A percentile compares a stretch with the other conserved stretches of the same genome.
Conservation (phyloP, 2,797 vertebrate species). For the Sus cebifrons region DNA sequence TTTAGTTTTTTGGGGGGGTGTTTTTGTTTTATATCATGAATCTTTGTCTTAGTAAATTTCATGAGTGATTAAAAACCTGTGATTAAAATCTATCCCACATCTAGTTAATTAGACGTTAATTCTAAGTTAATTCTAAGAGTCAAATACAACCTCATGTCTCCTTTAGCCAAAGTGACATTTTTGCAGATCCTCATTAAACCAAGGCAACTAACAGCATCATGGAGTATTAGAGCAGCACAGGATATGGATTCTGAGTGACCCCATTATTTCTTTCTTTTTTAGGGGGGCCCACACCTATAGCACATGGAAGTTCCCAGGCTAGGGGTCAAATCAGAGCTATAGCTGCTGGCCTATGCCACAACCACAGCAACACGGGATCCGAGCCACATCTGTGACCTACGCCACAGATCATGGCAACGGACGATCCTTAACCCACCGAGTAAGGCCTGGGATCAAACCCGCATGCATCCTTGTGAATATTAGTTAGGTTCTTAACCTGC, state of each 20-base stretch:
- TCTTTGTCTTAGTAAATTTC: background rate
- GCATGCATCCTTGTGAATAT: too few species aligned
- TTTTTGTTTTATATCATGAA: background rate
- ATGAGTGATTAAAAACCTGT: background rate
- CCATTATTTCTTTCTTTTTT: background rate
- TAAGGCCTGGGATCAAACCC: too few species aligned
- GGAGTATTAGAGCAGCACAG: background rate
- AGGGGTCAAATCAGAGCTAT: too few species aligned
- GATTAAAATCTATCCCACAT: background rate
- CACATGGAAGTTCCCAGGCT: too few species aligned
- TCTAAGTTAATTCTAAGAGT: constrained; percentile 20
- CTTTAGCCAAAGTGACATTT: background rate
- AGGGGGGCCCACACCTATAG: too few species aligned
- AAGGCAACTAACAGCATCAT: background rate
- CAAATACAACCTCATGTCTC: background rate
- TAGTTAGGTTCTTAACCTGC: too few species aligned
- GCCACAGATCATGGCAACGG: too few species aligned
- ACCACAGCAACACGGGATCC: too few species aligned
- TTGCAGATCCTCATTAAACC: background rate
- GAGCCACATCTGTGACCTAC: too few species aligned
- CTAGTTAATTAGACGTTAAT: background rate
- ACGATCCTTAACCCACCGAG: too few species aligned
- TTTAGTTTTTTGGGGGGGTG: background rate
- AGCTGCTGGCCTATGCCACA: too few species aligned
- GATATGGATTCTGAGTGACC: background rate